A percentile compares a stretch with the other conserved stretches of the same genome.
These are phyloP conservation scores for Luperina nickerlii DNA, from an alignment of 2,888 invertebrate genomes.

Conservation along the genomic window DNA sequence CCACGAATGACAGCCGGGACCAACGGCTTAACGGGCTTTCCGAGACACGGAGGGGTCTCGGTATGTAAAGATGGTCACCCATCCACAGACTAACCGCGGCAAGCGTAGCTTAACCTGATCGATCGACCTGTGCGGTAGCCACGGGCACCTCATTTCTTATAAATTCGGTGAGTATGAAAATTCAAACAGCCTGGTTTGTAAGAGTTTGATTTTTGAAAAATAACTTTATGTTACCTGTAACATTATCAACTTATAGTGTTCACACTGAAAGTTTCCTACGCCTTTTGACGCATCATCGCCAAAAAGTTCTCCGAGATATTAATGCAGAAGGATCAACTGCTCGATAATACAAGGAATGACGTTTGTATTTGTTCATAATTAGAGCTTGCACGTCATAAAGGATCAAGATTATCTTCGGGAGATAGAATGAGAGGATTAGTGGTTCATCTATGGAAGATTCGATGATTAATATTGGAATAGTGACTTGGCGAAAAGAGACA, in stretches of 20 bases:
- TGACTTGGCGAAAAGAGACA: conserved; percentile 46
- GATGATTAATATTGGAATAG: conserved; percentile 55
- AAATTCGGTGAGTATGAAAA: neutral
- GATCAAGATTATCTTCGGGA: conserved; percentile 45
- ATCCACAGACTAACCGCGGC: too few species aligned
- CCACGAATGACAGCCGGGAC: too few species aligned
- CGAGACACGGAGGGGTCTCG: too few species aligned
- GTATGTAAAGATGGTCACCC: too few species aligned
- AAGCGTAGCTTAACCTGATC: too few species aligned
- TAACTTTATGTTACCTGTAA: too few species aligned
- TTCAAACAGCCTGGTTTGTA: neutral
- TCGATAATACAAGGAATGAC: conserved; percentile 12
- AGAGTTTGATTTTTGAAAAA: neutral
- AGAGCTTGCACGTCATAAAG: conserved; percentile 39
- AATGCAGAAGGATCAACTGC: conserved; percentile 32
- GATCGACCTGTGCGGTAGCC: too few species aligned
- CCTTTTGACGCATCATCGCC: neutral
- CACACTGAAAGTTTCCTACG: neutral
- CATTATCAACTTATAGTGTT: too few species aligned
- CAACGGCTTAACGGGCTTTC: too few species aligned
- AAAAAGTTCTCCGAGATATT: conserved; percentile 12
- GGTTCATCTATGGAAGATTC: conserved; percentile 42
- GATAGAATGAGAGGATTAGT: conserved; percentile 39
- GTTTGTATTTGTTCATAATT: conserved; percentile 50
- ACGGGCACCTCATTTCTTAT: neutral